Evolutionary conservation across 2,113 vertebrate species (phyloP).

Genomic region (Rhinolophus sinicus): DNA sequence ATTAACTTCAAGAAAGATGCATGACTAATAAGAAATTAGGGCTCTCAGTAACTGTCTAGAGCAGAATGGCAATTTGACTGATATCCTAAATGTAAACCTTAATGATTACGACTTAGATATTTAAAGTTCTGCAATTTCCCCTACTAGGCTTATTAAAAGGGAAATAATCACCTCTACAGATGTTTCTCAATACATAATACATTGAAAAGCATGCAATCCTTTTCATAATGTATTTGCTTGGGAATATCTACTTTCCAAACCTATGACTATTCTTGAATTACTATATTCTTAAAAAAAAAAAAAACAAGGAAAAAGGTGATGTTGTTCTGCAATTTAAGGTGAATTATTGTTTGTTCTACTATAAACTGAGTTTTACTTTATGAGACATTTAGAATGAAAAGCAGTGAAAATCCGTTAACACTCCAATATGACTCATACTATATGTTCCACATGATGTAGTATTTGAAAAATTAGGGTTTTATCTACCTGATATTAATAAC

Average conservation of each 20-base stretch:
- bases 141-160: slow-evolving; percentile 36
- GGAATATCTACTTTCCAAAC: slow-evolving; percentile 29
- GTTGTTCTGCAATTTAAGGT: slow-evolving; percentile 17
- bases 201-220: slow-evolving; percentile 42
- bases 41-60: slow-evolving; percentile 38
- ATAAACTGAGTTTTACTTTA: slow-evolving; percentile 6
- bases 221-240: slow-evolving; percentile 48
- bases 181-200: slow-evolving; percentile 48
- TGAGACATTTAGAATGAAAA: slow-evolving; percentile 14
- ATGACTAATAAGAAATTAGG: slow-evolving; percentile 46
- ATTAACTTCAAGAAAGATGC: slow-evolving; percentile 50
- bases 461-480: slow-evolving; percentile 14
- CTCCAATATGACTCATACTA: not conserved
- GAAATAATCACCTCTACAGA: slow-evolving; percentile 61
- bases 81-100: slow-evolving; percentile 57
- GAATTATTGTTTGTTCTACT: slow-evolving; percentile 27
- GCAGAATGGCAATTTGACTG: slow-evolving; percentile 51
- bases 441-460: no score
- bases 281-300: not conserved
- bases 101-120: slow-evolving; percentile 61
- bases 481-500: not conserved
- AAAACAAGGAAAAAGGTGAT: not conserved
- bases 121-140: slow-evolving; percentile 28
- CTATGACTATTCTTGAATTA: not conserved
- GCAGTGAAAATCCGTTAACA: not conserved